Evolutionary conservation across 2,797 vertebrate species (phyloP), one percentile per base, ranked within the genome.

Genomic region (Dermochelys coriacea): DNA sequence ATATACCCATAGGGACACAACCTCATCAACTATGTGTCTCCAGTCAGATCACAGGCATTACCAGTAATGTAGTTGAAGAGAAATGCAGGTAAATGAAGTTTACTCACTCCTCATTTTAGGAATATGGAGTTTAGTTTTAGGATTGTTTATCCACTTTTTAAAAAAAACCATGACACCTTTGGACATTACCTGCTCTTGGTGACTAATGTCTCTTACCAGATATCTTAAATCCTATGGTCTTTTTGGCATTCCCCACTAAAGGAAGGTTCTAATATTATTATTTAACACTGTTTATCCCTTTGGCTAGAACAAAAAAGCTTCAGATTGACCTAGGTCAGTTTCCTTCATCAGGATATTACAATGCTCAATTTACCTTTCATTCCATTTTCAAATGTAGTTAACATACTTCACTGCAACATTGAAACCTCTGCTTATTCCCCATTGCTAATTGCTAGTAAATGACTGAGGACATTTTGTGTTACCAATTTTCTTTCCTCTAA

Each of bases 371-470:
- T 90, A 94, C 90, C 52, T 93, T 89, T 85, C 84, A 4, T 85
- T 91, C 91, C 88, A 87, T 91, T 96, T 93, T 95, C 84, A 92
- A 68, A 45, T 47, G 47, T 54, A 25, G 19, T 49, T 81, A 96
- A 93, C 92, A n/a, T 79, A 95, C 75, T 90, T 91, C 95, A 95
- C 71, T 87, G 82, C 92, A 95, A 89, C 87, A 96, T 88, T 93
- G 81, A 95, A 92, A 90, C 80, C n/a, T 51, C 31, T 41, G 21
- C 37, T 47, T 75, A 29, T 75, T 75, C 11, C 7, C 12, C 27
- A 47, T 14, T 47, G 41, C 41, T 75, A 45, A 45, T 75, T 75
- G 41, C 41, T 47, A 75, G 45, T 25, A 75, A 75, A 75, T 45
- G 14, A 75, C 7, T 7, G 4, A 75, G 12, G 12, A 75, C 71